Conservation (phyloP, 2,888 invertebrate genomes). For the Chironomus riparius region DNA sequence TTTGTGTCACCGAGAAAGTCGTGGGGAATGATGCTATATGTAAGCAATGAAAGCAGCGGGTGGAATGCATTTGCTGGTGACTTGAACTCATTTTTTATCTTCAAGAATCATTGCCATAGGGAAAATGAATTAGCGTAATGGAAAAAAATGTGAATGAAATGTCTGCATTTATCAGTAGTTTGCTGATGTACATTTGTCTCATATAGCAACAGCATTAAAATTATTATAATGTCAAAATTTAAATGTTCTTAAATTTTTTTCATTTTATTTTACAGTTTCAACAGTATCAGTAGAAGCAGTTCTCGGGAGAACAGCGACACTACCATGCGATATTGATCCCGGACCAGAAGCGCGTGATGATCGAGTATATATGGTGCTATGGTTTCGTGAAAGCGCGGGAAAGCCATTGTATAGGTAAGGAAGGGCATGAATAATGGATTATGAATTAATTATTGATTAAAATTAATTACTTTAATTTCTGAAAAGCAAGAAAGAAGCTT, state of each 20-base stretch:
- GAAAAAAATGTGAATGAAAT: neutral
- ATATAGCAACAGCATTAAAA: neutral
- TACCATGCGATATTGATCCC: constrained; percentile 86
- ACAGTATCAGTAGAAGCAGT: constrained; percentile 72
- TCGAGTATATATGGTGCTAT: constrained; percentile 84
- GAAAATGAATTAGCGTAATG: no score
- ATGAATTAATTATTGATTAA: neutral
- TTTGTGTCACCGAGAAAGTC: no score
- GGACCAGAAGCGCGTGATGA: constrained; percentile 74
- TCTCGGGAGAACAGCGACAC: constrained; percentile 68
- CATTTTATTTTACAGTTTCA: constrained; percentile 50
- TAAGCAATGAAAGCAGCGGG: no score
- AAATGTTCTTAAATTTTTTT: neutral
- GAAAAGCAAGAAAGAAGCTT: neutral
- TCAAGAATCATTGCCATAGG: no score
- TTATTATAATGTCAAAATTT: neutral
- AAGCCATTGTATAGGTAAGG: constrained; percentile 84
- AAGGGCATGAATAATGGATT: neutral
- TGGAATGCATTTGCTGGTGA: no score
- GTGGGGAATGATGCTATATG: no score
- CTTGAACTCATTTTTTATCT: no score
- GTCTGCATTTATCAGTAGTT: neutral
- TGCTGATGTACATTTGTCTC: no score
- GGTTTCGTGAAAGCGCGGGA: constrained; percentile 78
- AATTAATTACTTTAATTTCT: neutral